Evolutionary conservation across 2,888 invertebrate genomes (phyloP), one percentile per base, ranked within the genome.

Genomic region (Acronicta psi): DNA sequence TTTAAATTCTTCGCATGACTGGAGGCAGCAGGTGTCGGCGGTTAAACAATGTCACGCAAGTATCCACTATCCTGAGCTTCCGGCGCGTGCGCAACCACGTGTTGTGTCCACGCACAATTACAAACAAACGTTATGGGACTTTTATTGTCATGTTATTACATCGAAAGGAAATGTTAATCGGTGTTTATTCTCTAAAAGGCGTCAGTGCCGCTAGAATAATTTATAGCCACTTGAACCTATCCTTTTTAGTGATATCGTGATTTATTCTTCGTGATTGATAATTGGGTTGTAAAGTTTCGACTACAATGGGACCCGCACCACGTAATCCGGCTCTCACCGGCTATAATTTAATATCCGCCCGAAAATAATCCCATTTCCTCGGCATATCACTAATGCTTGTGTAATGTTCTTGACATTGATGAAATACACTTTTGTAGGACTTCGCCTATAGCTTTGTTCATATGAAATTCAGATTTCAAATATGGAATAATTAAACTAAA

Each of bases 291-390:
- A 85, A 84, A 84, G 53, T 75, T 69, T 67, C 53, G 60, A 56
- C 75, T 73, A 89, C 87, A 92, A 92, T 88, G 75, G 87, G 80
- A 76, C 92, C 92, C 91, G 90, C 90, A 92, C 87, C 85, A 70
- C 76, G 74, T 79, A 82, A 82, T 84, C 83, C 83, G 84, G 83
- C 84, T 82, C 83, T 85, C 85, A 88, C 88, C 85, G 86, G 77
- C 81, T 83, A 90, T 94, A 93, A 94, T 93, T 93, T 91, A 93
- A 94, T 93, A 93, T 94, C 94, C 94, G 94, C 85, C 85, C 88
- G 71, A 88, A 89, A 87, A 87, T 91, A 90, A 90, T 89, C 87
- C 83, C 80, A 91, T 90, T 92, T 91, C 91, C 90, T 89, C 84
- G 73, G 79, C 73, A 82, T 75, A 75, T 76, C 67, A 80, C 75